phyloP scores from a whole-genome alignment of 2,888 invertebrate species.

The Epirrhoe alternata region DNA sequence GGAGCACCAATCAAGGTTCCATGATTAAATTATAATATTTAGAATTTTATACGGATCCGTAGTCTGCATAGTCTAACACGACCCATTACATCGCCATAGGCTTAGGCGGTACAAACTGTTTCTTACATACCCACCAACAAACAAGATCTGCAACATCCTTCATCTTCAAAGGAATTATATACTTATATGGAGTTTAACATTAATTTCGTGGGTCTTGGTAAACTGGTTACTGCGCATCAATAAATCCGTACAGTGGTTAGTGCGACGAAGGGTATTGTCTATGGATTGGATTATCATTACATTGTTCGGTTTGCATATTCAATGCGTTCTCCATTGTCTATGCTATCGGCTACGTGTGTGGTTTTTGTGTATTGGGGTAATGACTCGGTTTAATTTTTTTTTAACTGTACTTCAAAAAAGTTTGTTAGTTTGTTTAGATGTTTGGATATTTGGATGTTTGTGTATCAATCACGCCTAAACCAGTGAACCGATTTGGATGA shows the following conservation, averaged over 20 bases:
- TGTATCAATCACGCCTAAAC: no score
- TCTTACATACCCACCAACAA: conserved; percentile 51
- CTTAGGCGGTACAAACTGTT: conserved; percentile 65
- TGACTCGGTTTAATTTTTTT: conserved; percentile 3
- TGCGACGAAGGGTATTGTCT: conserved; percentile 82
- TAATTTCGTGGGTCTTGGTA: conserved; percentile 54
- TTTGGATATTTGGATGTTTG: no score
- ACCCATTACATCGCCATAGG: conserved; percentile 62
- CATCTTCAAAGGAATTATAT: conserved; percentile 36
- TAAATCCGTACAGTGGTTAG: conserved; percentile 81
- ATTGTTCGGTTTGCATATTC: conserved; percentile 83
- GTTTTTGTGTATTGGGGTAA: conserved; percentile 46
- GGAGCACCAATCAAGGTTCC: no score
- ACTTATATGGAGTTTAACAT: conserved; percentile 43
- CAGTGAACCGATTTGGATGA: no score
- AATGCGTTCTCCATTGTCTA: conserved; percentile 82
- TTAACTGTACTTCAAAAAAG: no score
- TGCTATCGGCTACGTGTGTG: conserved; percentile 78
- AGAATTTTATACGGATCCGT: background rate
- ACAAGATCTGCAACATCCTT: conserved; percentile 43
- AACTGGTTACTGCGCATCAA: conserved; percentile 63
- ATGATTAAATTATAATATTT: no score
- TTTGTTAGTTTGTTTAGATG: no score
- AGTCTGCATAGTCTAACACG: conserved; percentile 8
- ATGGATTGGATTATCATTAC: conserved; percentile 76